Evolutionary conservation across 2,888 invertebrate species (phyloP), one percentile per base, ranked within the genome.

Genomic region (Mimas tiliae): DNA sequence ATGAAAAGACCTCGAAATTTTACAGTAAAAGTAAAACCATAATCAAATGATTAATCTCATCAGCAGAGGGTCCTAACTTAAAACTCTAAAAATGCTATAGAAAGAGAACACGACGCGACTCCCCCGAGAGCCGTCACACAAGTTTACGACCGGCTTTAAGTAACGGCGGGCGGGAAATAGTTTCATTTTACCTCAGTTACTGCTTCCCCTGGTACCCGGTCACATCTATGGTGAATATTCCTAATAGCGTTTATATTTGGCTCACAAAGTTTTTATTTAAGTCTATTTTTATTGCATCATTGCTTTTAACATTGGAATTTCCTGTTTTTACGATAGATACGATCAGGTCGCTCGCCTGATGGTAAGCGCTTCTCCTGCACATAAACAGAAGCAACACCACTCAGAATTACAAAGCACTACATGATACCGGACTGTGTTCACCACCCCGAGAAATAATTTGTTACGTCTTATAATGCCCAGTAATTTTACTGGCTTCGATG

Each of bases 91-190:
- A 58, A 58, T 2, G 51, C 55, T 64, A 66, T 63, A 48, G 21
- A 65, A 67, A 51, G n/a, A 33, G 72, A 69, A 72, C 72, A 67
- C 67, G 58, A 58, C 42, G 19, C 65, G 67, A 72, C 19, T 58
- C 80, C 77, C 80, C 0, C 0, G 78, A 76, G 84, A 66, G 69
- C 72, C 75, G 74, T 81, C 73, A 68, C 69, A 68, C 69, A 68
- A 73, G 69, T 84, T 85, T 84, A 85, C 79, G 81, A 76, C 66
- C 71, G 74, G 73, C 74, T 77, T 80, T 82, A 79, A 80, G 80
- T 81, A 79, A 82, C 76, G 74, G 52, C 52, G 11, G 69, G 71
- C 67, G 68, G 79, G 72, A 78, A 82, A 80, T 81, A 84, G 81
- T 83, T 82, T 78, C 78, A 80, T 78, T 81, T 71, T 66, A 63